Percentiles rank a stretch among this genome's conserved stretches.
These are phyloP conservation scores for Centropus bengalensis DNA, from an alignment of 2,113 vertebrate genomes.

Conservation along the genomic window DNA sequence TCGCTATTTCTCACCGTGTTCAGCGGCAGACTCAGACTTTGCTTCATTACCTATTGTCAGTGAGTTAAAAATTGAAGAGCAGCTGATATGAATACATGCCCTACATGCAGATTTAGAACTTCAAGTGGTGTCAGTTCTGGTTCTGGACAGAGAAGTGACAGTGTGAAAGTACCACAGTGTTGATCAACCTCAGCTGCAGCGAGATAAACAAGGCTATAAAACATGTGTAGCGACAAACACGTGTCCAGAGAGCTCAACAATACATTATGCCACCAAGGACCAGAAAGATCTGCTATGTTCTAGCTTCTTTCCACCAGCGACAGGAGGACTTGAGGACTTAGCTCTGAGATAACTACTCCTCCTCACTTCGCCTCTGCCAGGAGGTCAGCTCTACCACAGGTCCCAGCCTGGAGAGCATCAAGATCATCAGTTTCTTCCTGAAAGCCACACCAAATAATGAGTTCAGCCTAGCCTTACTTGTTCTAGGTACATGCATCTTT, in stretches of 20 bases:
- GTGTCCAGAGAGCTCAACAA: background rate
- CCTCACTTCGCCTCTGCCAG: background rate
- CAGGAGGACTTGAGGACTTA: background rate
- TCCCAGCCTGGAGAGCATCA: background rate
- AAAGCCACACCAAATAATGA: background rate
- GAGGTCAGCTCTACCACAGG: background rate
- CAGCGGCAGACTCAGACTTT: background rate
- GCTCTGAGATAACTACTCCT: background rate
- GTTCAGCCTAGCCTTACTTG: background rate
- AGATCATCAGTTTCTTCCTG: background rate
- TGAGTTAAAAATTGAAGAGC: background rate
- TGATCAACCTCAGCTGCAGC: background rate
- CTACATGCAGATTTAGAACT: background rate
- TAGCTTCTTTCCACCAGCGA: background rate
- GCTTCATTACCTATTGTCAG: background rate
- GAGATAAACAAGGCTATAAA: background rate
- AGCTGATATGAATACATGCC: rapidly evolving
- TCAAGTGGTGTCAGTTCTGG: background rate
- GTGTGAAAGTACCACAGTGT: background rate
- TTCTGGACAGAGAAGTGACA: background rate
- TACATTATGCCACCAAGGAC: background rate
- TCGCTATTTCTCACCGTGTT: background rate
- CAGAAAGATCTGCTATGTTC: background rate
- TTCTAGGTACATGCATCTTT: rapidly evolving
- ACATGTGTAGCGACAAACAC: background rate